Conservation (phyloP, 2,888 invertebrate genomes). For the Meghimatium bilineatum region DNA sequence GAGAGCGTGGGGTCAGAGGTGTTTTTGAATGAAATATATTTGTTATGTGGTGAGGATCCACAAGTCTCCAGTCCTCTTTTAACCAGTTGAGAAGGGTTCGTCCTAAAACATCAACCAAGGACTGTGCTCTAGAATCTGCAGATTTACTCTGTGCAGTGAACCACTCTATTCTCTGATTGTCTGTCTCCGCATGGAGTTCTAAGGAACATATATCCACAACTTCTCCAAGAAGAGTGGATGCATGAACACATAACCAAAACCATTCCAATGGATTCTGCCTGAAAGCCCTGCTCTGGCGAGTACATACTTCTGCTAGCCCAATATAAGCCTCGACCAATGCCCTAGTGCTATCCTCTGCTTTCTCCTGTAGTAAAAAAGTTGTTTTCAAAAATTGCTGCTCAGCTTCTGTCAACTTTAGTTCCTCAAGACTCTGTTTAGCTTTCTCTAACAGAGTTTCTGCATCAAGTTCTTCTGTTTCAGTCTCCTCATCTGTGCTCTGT, state of each 20-base stretch:
- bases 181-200: slow-evolving; percentile 55
- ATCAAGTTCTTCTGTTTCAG: slow-evolving; percentile 49
- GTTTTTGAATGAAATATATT: slow-evolving; percentile 55
- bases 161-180: slow-evolving; percentile 64
- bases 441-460: slow-evolving; percentile 51
- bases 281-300: slow-evolving; percentile 63
- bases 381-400: slow-evolving; percentile 65
- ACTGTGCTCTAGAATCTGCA: slow-evolving; percentile 62
- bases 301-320: slow-evolving; percentile 69
- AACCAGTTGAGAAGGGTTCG: slow-evolving; percentile 68
- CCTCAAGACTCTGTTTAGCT: slow-evolving; percentile 51
- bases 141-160: slow-evolving; percentile 62
- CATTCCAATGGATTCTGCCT: slow-evolving; percentile 70
- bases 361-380: slow-evolving; percentile 59
- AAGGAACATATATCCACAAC: slow-evolving; percentile 67
- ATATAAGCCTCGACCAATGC: slow-evolving; percentile 60
- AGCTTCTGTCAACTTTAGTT: slow-evolving; percentile 62
- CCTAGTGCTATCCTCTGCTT: slow-evolving; percentile 59
- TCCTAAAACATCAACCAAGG: slow-evolving; percentile 66
- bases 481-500: slow-evolving; percentile 47
- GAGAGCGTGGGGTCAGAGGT: slow-evolving; percentile 59
- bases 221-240: slow-evolving; percentile 68
- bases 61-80: slow-evolving; percentile 65
- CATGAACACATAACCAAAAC: slow-evolving; percentile 72
- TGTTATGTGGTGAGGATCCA: slow-evolving; percentile 56